A percentile compares a stretch with the other conserved stretches of the same genome.
Conservation (phyloP, 2,113 vertebrate genomes). For the Lynx canadensis region DNA sequence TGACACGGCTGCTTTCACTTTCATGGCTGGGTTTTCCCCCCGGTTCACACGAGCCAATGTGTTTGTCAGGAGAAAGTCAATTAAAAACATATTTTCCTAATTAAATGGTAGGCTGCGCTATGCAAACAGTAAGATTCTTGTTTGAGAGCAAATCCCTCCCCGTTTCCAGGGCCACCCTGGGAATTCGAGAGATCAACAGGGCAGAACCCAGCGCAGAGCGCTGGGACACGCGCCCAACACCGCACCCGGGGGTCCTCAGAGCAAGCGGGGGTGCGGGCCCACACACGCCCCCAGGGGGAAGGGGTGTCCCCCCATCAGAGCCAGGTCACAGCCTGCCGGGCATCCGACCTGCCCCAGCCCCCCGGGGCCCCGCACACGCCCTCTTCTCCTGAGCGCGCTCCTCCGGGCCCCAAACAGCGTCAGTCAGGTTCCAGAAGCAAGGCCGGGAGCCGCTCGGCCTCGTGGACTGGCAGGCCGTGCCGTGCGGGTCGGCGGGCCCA, state of each 20-base stretch:
- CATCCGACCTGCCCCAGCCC: rapidly evolving
- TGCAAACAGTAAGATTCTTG: constrained; percentile 75
- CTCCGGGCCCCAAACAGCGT: background rate
- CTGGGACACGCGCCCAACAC: background rate
- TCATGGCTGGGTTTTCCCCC: background rate
- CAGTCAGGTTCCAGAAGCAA: background rate
- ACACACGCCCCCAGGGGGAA: background rate
- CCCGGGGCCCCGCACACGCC: background rate
- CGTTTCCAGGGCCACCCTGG: constrained; percentile 57
- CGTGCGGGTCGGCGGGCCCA: rapidly evolving
- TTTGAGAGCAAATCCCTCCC: constrained; percentile 59
- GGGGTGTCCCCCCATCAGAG: too few species aligned
- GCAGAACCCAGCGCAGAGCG: background rate
- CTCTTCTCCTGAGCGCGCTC: background rate
- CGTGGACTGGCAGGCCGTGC: background rate
- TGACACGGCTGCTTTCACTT: background rate
- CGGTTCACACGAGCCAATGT: constrained; percentile 35
- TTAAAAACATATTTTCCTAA: constrained; percentile 80
- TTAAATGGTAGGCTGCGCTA: constrained; percentile 73
- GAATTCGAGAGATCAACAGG: background rate
- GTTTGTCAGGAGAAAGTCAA: constrained; percentile 78
- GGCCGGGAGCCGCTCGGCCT: background rate
- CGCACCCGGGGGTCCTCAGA: background rate
- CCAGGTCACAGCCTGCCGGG: background rate
- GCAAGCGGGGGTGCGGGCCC: background rate